Evolutionary conservation across 2,888 invertebrate species (phyloP), one percentile per base, ranked within the genome.

Genomic region (Asteroscopus sphinx): DNA sequence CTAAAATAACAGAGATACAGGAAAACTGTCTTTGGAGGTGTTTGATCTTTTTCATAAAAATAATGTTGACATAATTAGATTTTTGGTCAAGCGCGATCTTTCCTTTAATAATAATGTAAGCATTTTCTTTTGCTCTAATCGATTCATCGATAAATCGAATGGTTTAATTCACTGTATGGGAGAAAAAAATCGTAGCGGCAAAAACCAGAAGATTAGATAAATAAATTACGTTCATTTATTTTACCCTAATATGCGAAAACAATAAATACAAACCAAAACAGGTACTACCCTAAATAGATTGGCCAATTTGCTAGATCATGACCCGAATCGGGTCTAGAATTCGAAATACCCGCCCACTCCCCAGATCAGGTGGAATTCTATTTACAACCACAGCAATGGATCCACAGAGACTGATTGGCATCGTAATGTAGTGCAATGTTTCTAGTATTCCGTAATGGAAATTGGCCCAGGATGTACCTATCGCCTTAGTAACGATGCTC

Each of bases 371-470:
- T 12, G 30, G 39, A 55, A 61, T 49, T 48, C 46, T 35, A 37
- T 46, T 68, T 39, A 63, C 15, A 21, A 25, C 33, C 13, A 32
- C 37, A 1, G 26, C 15, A 46, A 36, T 48, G 39, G 21, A 41
- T 52, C 33, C 36, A 15, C 33, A n/a, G 25, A 42, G 33, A 46
- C 30, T 16, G 32, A 70, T 53, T 53, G 44, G 15, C 35, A 56
- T 48, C 39, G 41, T 70, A 33, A 53, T 45, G 30, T 37, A 47
- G 30, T 44, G 39, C 26, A 48, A 48, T 52, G 35, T 41, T 64
- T 32, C 11, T 42, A 37, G 32, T 36, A 28, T 33, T 28, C 9
- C 3, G 12, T 33, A 39, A 55, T 48, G 33, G 37, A 7, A 37
- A 51, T 46, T 42, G 35, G 13, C 6, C 5, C 7, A 33, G 16